phyloP scores from a whole-genome alignment of 2,888 invertebrate genomes.

The Drosophila percnosoma region DNA sequence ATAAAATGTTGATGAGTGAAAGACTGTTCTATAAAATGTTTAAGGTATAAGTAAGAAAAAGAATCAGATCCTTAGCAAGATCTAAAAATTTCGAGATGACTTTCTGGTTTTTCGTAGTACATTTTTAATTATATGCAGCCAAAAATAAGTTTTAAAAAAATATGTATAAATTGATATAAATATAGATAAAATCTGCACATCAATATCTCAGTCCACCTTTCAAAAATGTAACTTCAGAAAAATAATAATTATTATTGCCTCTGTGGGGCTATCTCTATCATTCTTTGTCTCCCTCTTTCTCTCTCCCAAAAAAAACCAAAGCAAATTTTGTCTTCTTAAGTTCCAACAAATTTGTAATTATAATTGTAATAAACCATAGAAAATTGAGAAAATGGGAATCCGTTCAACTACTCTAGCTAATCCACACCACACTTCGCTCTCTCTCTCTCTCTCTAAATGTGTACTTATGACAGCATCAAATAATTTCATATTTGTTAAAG shows the following conservation, averaged over 20 bases:
- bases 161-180: background rate
- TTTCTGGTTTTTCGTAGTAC: no score
- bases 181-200: no score
- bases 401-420: constrained; percentile 17
- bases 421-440: no score
- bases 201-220: background rate
- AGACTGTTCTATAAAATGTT: background rate
- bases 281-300: background rate
- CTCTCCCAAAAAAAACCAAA: background rate
- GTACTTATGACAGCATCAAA: constrained; percentile 60
- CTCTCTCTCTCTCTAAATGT: background rate
- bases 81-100: background rate
- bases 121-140: background rate
- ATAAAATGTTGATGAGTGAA: background rate
- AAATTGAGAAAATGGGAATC: constrained; percentile 18
- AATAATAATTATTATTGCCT: background rate
- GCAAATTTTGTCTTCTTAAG: background rate
- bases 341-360: constrained; percentile 31
- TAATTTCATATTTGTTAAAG: constrained; percentile 75
- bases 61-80: background rate
- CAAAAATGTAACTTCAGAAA: background rate
- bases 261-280: background rate
- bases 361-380: constrained; percentile 26
- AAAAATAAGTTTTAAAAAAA: background rate
- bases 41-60: background rate